phyloP scores from a whole-genome alignment of 2,113 vertebrate genomes.

The Aegithalos caudatus region DNA sequence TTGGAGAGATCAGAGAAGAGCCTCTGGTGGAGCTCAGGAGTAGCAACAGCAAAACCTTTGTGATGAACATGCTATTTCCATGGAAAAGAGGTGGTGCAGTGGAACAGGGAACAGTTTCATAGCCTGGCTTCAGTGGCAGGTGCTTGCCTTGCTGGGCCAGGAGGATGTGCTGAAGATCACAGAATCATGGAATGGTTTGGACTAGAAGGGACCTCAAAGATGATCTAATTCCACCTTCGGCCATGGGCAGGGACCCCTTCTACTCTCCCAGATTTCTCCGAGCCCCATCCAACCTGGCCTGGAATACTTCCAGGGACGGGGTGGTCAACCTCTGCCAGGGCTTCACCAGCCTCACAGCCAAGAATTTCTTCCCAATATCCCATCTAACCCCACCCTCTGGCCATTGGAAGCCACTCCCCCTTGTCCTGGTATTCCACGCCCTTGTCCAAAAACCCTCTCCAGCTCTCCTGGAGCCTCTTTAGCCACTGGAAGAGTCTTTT shows the following conservation, averaged over 20 bases:
- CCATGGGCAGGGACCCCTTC: not conserved
- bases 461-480: not conserved
- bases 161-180: not conserved
- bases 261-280: not conserved
- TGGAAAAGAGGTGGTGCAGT: not conserved
- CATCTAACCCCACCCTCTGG: not conserved
- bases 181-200: not conserved
- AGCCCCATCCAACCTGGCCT: not conserved
- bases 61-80: not conserved
- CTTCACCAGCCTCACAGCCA: not conserved
- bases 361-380: not conserved
- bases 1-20: not conserved
- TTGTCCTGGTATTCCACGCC: not conserved
- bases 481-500: not conserved
- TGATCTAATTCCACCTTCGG: not conserved
- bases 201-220: not conserved
- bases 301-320: not conserved
- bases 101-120: not conserved
- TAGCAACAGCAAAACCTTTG: not conserved
- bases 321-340: not conserved
- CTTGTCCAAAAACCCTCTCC: not conserved
- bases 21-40: not conserved
- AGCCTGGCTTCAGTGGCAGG: not conserved
- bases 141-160: not conserved
- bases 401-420: not conserved